phyloP scores from a whole-genome alignment of 2,797 vertebrate species.

The Eulemur coronatus region DNA sequence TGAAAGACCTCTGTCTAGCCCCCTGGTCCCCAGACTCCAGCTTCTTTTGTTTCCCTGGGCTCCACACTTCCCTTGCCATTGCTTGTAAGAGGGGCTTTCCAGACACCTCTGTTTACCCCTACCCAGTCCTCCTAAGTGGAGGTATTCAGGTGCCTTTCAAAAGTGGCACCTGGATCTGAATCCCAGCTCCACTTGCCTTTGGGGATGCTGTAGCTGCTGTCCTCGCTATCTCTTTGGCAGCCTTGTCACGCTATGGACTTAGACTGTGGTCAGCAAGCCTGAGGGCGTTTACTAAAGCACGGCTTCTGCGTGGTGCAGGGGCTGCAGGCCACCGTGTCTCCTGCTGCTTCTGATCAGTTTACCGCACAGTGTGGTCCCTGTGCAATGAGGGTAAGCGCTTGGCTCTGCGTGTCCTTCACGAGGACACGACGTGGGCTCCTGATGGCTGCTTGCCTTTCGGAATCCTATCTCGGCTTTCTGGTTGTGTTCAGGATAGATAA shows the following conservation, averaged over 20 bases:
- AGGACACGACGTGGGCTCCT: neutral
- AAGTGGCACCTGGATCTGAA: neutral
- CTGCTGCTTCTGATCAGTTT: neutral
- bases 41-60: neutral
- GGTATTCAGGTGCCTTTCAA: neutral
- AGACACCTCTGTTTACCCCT: neutral
- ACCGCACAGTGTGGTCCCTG: neutral
- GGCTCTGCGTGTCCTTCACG: neutral
- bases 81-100: neutral
- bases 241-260: neutral
- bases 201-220: neutral
- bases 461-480: neutral
- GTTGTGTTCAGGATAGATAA: neutral
- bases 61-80: neutral
- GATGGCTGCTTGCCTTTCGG: neutral
- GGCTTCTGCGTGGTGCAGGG: neutral
- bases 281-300: neutral
- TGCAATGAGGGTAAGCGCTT: neutral
- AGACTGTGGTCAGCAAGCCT: neutral
- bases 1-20: neutral
- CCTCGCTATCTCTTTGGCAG: neutral
- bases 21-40: neutral
- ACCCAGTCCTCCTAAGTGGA: neutral
- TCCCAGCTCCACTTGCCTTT: neutral
- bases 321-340: neutral